phyloP scores from a whole-genome alignment of 2,113 vertebrate genomes.

The Notarius quadriscutis region DNA sequence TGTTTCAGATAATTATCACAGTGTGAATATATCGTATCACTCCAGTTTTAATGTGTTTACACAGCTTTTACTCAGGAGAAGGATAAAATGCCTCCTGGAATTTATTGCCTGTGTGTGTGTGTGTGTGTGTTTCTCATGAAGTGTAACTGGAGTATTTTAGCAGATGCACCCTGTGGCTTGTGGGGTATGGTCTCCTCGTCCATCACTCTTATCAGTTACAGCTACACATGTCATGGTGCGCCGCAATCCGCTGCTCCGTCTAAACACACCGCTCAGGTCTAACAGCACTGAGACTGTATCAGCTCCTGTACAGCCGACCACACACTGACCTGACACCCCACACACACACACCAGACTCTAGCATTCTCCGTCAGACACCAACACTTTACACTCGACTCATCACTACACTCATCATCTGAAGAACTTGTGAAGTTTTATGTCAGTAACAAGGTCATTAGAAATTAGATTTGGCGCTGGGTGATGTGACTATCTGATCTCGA shows the following conservation, averaged over 20 bases:
- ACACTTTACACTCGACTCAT: neutral
- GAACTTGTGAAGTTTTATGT: neutral
- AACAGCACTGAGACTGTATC: slow-evolving; percentile 9
- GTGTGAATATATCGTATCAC: neutral
- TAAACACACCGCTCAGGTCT: slow-evolving; percentile 47
- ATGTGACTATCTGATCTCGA: neutral
- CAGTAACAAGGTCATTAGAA: neutral
- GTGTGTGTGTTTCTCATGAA: slow-evolving; percentile 11
- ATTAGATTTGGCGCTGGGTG: neutral
- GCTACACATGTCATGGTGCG: slow-evolving; percentile 58
- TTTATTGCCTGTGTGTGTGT: slow-evolving; percentile 6
- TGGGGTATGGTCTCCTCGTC: slow-evolving; percentile 54
- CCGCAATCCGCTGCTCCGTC: slow-evolving; percentile 44
- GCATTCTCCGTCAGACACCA: neutral
- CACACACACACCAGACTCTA: neutral
- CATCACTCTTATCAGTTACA: slow-evolving; percentile 45
- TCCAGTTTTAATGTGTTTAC: neutral
- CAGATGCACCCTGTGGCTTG: slow-evolving; percentile 60
- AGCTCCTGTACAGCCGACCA: slow-evolving; percentile 4
- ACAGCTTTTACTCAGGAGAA: neutral
- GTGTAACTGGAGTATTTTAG: slow-evolving; percentile 26
- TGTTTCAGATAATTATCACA: neutral
- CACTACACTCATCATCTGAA: neutral
- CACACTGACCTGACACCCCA: slow-evolving; percentile 1
- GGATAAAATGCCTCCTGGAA: neutral